Conservation (phyloP, 2,888 invertebrate species). For the Drosophila neonasuta region DNA sequence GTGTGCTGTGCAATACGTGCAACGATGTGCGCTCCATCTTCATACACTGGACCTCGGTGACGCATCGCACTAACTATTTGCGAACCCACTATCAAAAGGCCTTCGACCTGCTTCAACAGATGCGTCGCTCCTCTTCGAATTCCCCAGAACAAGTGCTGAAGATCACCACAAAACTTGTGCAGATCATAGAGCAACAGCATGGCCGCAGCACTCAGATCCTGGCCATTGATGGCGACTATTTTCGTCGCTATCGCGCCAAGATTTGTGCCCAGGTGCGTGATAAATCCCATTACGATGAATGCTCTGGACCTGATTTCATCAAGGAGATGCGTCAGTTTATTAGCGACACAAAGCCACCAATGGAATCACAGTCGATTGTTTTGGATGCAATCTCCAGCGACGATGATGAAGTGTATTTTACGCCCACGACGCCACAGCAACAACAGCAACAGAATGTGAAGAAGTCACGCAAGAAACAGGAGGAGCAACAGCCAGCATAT, state of each 20-base stretch:
- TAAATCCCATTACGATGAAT: slow-evolving; percentile 87
- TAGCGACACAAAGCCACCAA: slow-evolving; percentile 44
- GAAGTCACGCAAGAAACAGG: slow-evolving; percentile 56
- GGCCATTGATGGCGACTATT: slow-evolving; percentile 87
- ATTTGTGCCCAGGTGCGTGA: slow-evolving; percentile 86
- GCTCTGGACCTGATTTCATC: slow-evolving; percentile 84
- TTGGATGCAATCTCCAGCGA: slow-evolving; percentile 79
- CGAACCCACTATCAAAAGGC: slow-evolving; percentile 84
- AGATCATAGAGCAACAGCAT: slow-evolving; percentile 88
- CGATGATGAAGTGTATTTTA: slow-evolving; percentile 56
- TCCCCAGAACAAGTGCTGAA: slow-evolving; percentile 11
- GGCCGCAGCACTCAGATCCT: slow-evolving; percentile 86
- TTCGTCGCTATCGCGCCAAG: slow-evolving; percentile 85
- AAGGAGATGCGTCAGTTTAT: slow-evolving; percentile 82
- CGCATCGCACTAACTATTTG: slow-evolving; percentile 89
- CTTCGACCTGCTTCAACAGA: slow-evolving; percentile 81
- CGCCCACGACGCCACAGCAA: background rate
- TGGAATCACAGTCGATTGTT: slow-evolving; percentile 59
- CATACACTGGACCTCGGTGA: slow-evolving; percentile 90
- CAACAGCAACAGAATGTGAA: slow-evolving; percentile 36
- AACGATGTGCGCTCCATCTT: slow-evolving; percentile 91
- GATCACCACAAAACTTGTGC: slow-evolving; percentile 81
- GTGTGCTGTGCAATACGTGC: slow-evolving; percentile 90
- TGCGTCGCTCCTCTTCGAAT: slow-evolving; percentile 35
- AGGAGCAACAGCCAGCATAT: slow-evolving; percentile 64